Percentiles rank a stretch among this genome's conserved stretches.
Evolutionary conservation across 2,113 vertebrate species (phyloP).

Genomic region (Pomatorhinus ruficollis): DNA sequence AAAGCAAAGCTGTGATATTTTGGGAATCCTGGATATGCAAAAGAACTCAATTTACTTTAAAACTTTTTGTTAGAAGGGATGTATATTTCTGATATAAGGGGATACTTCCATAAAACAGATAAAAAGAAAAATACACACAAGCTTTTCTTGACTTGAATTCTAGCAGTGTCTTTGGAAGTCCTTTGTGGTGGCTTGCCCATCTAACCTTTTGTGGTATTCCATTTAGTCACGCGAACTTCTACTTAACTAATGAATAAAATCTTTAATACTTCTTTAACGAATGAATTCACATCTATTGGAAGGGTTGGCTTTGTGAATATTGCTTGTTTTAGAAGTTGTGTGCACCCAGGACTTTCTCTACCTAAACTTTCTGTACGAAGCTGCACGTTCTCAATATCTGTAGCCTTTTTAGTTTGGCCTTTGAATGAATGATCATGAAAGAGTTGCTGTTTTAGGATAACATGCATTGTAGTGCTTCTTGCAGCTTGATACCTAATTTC

Average conservation of each 20-base stretch:
- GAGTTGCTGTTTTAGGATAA: background rate
- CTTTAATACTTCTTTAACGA: background rate
- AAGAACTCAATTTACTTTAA: background rate
- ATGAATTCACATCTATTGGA: background rate
- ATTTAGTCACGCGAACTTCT: background rate
- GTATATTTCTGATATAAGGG: background rate
- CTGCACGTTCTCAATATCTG: background rate
- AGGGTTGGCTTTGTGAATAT: background rate
- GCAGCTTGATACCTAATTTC: background rate
- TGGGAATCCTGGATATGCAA: background rate
- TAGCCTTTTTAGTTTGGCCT: background rate
- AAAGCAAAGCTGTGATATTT: background rate
- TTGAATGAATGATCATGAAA: background rate
- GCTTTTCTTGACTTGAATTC: background rate
- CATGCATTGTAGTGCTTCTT: background rate
- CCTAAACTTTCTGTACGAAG: background rate
- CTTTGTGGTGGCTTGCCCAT: background rate
- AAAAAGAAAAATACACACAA: background rate
- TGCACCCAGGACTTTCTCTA: background rate
- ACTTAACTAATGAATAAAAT: background rate
- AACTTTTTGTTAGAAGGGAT: background rate
- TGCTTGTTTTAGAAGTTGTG: background rate
- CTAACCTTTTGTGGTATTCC: background rate
- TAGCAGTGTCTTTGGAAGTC: background rate
- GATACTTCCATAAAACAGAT: background rate